Evolutionary conservation across 2,888 invertebrate genomes (phyloP).

Genomic region (Drosophila buzzatii): DNA sequence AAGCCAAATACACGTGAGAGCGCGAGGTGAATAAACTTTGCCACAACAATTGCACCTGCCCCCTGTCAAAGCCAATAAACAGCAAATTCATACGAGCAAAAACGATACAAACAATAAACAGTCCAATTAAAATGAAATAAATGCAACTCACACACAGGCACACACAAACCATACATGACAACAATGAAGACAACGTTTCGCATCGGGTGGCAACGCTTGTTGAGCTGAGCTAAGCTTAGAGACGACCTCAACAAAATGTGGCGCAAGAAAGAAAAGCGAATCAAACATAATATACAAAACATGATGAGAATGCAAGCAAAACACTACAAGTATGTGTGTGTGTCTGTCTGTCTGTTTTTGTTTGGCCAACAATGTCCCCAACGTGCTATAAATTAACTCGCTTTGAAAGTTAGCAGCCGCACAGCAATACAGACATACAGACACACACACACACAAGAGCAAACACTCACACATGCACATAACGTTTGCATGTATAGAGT

Average conservation of each 20-base stretch:
- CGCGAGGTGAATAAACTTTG: conserved; percentile 75
- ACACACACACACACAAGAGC: conserved; percentile 30
- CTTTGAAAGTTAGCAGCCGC: conserved; percentile 72
- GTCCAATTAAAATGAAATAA: conserved; percentile 73
- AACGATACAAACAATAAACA: conserved; percentile 59
- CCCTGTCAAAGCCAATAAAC: conserved; percentile 40
- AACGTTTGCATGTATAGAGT: neutral
- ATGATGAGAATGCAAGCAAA: conserved; percentile 46
- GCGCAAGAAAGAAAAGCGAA: conserved; percentile 47
- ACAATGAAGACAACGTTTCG: conserved; percentile 9
- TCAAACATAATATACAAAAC: conserved; percentile 57
- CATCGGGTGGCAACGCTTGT: conserved; percentile 52
- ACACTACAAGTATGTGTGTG: conserved; percentile 29
- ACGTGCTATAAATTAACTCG: conserved; percentile 75
- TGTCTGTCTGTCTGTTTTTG: conserved; percentile 38
- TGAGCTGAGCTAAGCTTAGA: conserved; percentile 47
- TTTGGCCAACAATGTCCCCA: conserved; percentile 61
- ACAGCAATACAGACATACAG: conserved; percentile 38
- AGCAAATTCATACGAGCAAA: conserved; percentile 25
- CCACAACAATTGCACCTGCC: conserved; percentile 54
- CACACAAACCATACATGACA: neutral
- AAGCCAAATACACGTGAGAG: conserved; percentile 68
- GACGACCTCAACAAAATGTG: conserved; percentile 35
- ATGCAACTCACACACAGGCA: conserved; percentile 35
- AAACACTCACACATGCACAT: conserved; percentile 1